Evolutionary conservation across 2,113 vertebrate genomes (phyloP).

Genomic region (rabbit (Oryctolagus cuniculus)): DNA sequence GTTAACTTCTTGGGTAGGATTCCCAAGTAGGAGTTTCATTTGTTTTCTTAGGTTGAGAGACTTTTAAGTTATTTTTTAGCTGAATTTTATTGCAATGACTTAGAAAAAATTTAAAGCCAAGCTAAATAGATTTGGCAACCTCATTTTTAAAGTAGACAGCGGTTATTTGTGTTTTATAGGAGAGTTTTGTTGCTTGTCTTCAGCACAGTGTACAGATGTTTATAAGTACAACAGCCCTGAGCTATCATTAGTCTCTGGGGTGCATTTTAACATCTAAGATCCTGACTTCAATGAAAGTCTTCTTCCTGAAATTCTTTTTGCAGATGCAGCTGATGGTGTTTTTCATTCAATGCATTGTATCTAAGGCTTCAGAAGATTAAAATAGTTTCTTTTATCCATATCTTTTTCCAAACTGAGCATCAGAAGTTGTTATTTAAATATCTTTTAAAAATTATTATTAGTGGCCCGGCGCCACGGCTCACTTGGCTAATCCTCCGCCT

Average conservation of each 20-base stretch:
- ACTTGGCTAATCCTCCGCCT: too few species aligned
- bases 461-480: too few species aligned
- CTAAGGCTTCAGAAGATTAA: neutral
- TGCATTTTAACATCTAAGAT: neutral
- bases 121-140: slow-evolving; percentile 60
- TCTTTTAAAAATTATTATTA: neutral
- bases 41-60: slow-evolving; percentile 71
- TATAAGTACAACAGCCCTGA: slow-evolving; percentile 1
- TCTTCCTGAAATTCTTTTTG: neutral
- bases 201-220: slow-evolving; percentile 64
- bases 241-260: neutral
- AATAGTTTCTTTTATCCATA: slow-evolving; percentile 32
- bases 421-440: slow-evolving; percentile 11
- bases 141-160: slow-evolving; percentile 68
- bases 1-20: slow-evolving; percentile 81
- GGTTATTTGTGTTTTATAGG: slow-evolving; percentile 45
- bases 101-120: slow-evolving; percentile 69
- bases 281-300: neutral
- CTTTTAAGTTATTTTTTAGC: slow-evolving; percentile 79
- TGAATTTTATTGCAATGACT: slow-evolving; percentile 81
- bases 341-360: slow-evolving; percentile 28
- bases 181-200: slow-evolving; percentile 52
- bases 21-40: slow-evolving; percentile 73
- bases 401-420: slow-evolving; percentile 24
- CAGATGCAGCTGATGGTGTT: neutral